Evolutionary conservation across 2,797 vertebrate species (phyloP), one percentile per base, ranked within the genome.

Genomic region (Remorina albescens): DNA sequence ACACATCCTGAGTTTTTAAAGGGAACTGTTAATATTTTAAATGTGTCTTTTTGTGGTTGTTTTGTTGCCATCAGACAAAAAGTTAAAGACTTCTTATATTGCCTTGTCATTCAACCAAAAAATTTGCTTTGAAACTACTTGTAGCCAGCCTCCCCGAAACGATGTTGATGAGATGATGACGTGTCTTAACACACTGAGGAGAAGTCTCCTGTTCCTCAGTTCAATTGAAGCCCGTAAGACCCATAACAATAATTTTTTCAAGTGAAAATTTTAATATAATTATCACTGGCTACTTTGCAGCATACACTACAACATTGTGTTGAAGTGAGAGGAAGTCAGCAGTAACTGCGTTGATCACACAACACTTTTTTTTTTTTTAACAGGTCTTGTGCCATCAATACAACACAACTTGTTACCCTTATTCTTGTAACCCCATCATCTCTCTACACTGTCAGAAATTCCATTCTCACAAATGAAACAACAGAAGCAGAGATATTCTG

Each of bases 11-110:
- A 76, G 59, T 23, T 2, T 32, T 82, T 78, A 91, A 90, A 92
- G 86, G 88, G 90, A 88, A 82, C 73, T 56, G 67, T 86, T 79
- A 58, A 68, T 79, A 75, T 81, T 80, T 82, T 66, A 58, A 50
- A 69, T 9, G 26, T 67, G 67, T 83, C 69, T 76, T 67, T 57
- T 76, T 74, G 32, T 85, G 34, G 75, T 74, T 77, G 0, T 49
- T 67, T 74, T 51, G 70, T 67, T 2, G 0, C 56, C 28, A 7
- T 76, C 70, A 10, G 41, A 71, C 47, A 37, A 39, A n/a, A 68
- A 49, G 30, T 78, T 46, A 39, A 36, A 58, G 12, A 47, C 41
- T 26, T 60, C 36, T 55, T 10, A 18, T 25, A 9, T 76, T 67
- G 70, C 79, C 79, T 84, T 66, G 30, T 79, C 64, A 49, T 66